Conservation (phyloP, 2,113 vertebrate species). For the Leucoraja erinaceus region DNA sequence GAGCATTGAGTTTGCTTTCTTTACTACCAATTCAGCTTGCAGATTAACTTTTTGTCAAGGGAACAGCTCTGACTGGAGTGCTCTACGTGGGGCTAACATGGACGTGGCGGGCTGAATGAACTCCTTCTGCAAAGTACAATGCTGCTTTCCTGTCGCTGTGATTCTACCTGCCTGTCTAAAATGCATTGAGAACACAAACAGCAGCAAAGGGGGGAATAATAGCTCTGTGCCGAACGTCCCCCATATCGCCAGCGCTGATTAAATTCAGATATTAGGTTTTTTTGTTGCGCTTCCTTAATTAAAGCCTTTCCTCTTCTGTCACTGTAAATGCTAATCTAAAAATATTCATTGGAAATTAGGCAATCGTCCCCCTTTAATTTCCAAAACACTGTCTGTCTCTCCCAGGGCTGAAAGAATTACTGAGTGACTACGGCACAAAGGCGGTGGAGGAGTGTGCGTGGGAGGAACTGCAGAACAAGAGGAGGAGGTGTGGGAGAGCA, state of each 20-base stretch:
- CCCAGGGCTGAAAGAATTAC: constrained; percentile 1
- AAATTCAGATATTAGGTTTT: neutral
- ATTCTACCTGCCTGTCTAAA: neutral
- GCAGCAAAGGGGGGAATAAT: neutral
- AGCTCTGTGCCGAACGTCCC: neutral
- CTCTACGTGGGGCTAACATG: too few species aligned
- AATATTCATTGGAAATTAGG: neutral
- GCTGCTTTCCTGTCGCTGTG: neutral
- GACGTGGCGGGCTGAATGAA: too few species aligned
- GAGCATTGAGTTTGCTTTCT: too few species aligned
- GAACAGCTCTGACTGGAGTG: too few species aligned
- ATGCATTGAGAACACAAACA: neutral
- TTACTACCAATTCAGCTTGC: too few species aligned
- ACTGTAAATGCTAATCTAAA: constrained; percentile 10
- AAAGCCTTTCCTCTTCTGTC: neutral
- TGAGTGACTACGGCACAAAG: constrained; percentile 15
- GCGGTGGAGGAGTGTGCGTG: constrained; percentile 23
- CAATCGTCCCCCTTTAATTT: neutral
- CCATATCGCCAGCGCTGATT: neutral
- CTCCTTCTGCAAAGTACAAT: too few species aligned
- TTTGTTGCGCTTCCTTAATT: neutral
- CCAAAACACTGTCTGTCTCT: neutral
- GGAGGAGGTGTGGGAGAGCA: constrained; percentile 33
- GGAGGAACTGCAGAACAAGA: constrained; percentile 29
- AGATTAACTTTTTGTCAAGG: too few species aligned